Evolutionary conservation across 2,888 invertebrate genomes (phyloP).

Genomic region (Sthenelais limicola): DNA sequence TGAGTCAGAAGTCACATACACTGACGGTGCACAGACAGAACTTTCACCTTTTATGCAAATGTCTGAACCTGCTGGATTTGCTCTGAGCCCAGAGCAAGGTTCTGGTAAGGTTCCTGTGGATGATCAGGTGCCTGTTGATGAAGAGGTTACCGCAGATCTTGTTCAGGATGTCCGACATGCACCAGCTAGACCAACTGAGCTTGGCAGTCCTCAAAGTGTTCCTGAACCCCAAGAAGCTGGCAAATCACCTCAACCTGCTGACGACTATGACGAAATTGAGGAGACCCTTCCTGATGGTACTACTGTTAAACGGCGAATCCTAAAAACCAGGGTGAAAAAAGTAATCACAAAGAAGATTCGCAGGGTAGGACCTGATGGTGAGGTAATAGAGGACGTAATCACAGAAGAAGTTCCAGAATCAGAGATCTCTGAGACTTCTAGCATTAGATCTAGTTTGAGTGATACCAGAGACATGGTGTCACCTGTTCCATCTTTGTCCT

Average conservation of each 20-base stretch:
- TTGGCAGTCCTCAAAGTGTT: slow-evolving; percentile 25
- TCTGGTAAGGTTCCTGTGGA: too few species aligned
- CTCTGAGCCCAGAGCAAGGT: too few species aligned
- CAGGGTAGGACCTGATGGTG: slow-evolving; percentile 50
- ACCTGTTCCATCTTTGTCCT: slow-evolving; percentile 41
- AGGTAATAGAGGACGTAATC: slow-evolving; percentile 54
- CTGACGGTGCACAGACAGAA: too few species aligned
- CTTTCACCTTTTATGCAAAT: too few species aligned
- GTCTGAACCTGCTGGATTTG: too few species aligned
- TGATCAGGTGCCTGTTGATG: slow-evolving; percentile 18
- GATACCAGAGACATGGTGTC: slow-evolving; percentile 46
- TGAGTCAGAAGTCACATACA: too few species aligned
- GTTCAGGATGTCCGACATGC: neutral
- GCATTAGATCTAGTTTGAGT: slow-evolving; percentile 48
- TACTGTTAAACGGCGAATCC: slow-evolving; percentile 56
- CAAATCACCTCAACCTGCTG: neutral
- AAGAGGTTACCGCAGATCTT: neutral
- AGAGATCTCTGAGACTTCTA: slow-evolving; percentile 49
- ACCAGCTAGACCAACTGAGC: neutral
- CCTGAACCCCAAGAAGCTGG: slow-evolving; percentile 19
- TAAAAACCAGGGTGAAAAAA: slow-evolving; percentile 49
- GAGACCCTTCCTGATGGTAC: slow-evolving; percentile 62
- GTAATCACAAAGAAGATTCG: slow-evolving; percentile 45
- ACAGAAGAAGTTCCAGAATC: slow-evolving; percentile 51
- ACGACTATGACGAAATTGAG: slow-evolving; percentile 50